Conservation (phyloP, 2,888 invertebrate species). For the Heliconius hortense region DNA sequence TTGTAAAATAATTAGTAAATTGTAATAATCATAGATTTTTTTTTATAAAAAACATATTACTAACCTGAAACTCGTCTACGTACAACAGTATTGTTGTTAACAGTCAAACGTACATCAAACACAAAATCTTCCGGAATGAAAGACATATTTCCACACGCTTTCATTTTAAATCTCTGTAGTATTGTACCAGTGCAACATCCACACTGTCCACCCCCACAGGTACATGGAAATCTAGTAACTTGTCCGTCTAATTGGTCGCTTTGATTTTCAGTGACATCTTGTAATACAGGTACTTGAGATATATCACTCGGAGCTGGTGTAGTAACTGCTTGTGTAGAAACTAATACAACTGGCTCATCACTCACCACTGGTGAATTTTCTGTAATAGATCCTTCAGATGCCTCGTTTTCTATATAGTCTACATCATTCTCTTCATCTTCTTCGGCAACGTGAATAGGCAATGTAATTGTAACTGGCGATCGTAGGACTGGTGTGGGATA, state of each 20-base stretch:
- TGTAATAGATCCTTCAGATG: slow-evolving; percentile 50
- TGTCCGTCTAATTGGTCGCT: slow-evolving; percentile 65
- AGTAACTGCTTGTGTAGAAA: slow-evolving; percentile 36
- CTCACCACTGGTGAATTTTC: slow-evolving; percentile 44
- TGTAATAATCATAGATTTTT: background rate
- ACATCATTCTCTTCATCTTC: slow-evolving; percentile 51
- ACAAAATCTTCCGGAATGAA: slow-evolving; percentile 92
- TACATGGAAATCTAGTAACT: slow-evolving; percentile 82
- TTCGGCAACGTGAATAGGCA: slow-evolving; percentile 69
- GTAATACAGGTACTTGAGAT: slow-evolving; percentile 52
- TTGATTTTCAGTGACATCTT: slow-evolving; percentile 50
- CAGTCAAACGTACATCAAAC: slow-evolving; percentile 86
- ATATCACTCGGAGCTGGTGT: slow-evolving; percentile 44
- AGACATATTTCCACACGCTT: slow-evolving; percentile 89
- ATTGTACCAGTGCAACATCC: slow-evolving; percentile 86
- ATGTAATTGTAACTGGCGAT: slow-evolving; percentile 67
- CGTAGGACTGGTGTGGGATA: slow-evolving; percentile 67
- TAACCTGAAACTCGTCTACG: slow-evolving; percentile 88
- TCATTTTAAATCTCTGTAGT: slow-evolving; percentile 84
- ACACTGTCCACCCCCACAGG: slow-evolving; percentile 83
- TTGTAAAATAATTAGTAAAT: background rate
- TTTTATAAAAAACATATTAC: slow-evolving; percentile 60
- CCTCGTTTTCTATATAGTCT: slow-evolving; percentile 47
- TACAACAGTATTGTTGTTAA: slow-evolving; percentile 88
- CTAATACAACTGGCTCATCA: slow-evolving; percentile 47